These are phyloP conservation scores for Oplegnathus fasciatus DNA, from an alignment of 2,113 vertebrate genomes.

Conservation along the genomic window DNA sequence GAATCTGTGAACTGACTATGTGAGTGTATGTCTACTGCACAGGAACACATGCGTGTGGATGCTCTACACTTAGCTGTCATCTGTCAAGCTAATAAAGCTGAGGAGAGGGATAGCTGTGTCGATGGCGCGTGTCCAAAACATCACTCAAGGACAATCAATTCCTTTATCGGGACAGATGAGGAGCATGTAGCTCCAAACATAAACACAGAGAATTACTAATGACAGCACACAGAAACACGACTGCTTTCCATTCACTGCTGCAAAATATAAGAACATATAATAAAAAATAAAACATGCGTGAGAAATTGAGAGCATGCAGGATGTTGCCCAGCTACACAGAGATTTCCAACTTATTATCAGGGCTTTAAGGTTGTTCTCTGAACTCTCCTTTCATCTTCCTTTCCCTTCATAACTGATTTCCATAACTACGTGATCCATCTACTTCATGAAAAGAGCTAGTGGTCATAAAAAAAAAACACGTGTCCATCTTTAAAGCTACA, in stretches of 20 bases:
- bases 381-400: slow-evolving; percentile 22
- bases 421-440: background rate
- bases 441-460: background rate
- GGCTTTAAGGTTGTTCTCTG: slow-evolving; percentile 8
- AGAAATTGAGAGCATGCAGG: background rate
- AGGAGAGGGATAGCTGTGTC: background rate
- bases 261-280: background rate
- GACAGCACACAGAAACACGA: background rate
- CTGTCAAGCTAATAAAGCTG: background rate
- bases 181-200: background rate
- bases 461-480: background rate
- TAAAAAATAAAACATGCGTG: background rate
- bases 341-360: background rate
- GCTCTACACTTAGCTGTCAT: slow-evolving; percentile 10
- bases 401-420: slow-evolving; percentile 17
- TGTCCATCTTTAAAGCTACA: background rate
- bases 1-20: background rate
- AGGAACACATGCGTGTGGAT: background rate
- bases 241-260: background rate
- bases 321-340: background rate
- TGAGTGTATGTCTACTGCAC: background rate
- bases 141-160: slow-evolving; percentile 34
- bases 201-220: background rate
- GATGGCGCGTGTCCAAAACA: slow-evolving; percentile 1
- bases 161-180: slow-evolving; percentile 24